A percentile compares a stretch with the other conserved stretches of the same genome.
Conservation (phyloP, 2,113 vertebrate genomes). For the Mus musculus region DNA sequence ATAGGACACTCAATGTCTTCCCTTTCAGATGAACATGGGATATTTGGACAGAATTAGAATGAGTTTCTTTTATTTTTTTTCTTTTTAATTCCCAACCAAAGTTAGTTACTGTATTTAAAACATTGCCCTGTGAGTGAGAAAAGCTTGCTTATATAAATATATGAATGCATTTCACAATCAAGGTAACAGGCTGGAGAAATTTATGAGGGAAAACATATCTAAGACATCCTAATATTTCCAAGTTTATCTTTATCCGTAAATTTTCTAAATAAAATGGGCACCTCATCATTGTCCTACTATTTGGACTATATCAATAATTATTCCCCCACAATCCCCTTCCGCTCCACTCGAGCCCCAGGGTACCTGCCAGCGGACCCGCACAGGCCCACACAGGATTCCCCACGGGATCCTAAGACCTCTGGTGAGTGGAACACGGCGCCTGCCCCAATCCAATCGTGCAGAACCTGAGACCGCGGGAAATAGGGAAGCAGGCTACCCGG, state of each 20-base stretch:
- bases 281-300: not conserved
- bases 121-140: not conserved
- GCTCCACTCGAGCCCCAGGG: too few species aligned
- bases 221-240: not conserved
- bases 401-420: too few species aligned
- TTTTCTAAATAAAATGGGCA: too few species aligned
- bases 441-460: too few species aligned
- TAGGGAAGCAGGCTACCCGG: too few species aligned
- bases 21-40: not conserved
- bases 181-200: not conserved
- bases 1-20: not conserved
- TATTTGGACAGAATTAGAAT: constrained; percentile 4
- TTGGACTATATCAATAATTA: not conserved
- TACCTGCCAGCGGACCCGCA: too few species aligned
- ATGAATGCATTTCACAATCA: not conserved
- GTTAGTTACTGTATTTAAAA: not conserved
- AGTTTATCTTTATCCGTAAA: not conserved
- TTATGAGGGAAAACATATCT: not conserved
- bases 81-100: not conserved
- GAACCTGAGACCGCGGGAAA: too few species aligned
- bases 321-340: too few species aligned
- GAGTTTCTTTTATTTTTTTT: not conserved
- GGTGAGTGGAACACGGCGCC: too few species aligned
- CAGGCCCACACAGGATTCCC: too few species aligned
- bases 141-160: not conserved